Conservation (phyloP, 2,888 invertebrate genomes). For the Apotomis capreana region DNA sequence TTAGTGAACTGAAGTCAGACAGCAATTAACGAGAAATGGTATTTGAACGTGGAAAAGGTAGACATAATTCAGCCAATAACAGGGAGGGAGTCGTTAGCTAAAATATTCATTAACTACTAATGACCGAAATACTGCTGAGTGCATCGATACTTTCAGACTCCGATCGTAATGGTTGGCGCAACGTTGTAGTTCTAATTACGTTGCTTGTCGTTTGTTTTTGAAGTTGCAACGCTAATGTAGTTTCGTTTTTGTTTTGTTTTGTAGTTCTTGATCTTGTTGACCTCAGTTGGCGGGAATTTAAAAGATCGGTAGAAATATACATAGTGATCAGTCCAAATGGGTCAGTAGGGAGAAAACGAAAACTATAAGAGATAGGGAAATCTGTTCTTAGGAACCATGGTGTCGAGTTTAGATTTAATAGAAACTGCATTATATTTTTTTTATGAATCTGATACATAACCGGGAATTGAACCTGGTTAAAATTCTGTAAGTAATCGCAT, state of each 20-base stretch:
- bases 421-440: no score
- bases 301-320: no score
- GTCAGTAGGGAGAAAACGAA: no score
- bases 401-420: no score
- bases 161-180: background rate
- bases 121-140: constrained; percentile 69
- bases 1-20: constrained; percentile 80
- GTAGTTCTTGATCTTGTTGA: background rate
- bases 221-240: background rate
- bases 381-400: no score
- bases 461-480: no score
- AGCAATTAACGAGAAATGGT: constrained; percentile 81
- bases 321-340: no score
- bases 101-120: constrained; percentile 80
- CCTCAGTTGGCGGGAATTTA: no score
- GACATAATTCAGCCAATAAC: constrained; percentile 80
- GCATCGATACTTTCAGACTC: constrained; percentile 41
- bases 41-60: constrained; percentile 78
- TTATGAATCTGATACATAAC: no score
- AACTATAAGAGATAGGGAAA: no score
- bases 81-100: constrained; percentile 69
- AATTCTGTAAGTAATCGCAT: no score
- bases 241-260: background rate
- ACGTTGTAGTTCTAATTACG: constrained; percentile 15
- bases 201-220: constrained; percentile 12